A percentile compares a stretch with the other conserved stretches of the same genome.
Evolutionary conservation across 1,140 invertebrate genomes (phyloP).

Genomic region (Nymphalis io): DNA sequence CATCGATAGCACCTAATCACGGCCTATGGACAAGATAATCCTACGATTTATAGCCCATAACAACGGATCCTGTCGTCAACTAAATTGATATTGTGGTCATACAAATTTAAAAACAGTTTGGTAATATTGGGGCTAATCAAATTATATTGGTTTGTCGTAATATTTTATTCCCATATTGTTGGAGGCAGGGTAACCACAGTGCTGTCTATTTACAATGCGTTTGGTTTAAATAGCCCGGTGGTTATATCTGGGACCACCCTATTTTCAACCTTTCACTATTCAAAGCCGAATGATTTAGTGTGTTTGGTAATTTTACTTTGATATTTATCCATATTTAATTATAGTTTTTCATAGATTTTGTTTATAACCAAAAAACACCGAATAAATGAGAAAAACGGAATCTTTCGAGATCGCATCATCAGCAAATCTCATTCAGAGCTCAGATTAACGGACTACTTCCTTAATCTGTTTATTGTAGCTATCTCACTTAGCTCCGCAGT

Average conservation of each 20-base stretch:
- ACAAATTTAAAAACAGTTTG: constrained; percentile 71
- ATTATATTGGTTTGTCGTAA: constrained; percentile 74
- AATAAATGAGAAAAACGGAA: too few species aligned
- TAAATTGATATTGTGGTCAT: constrained; percentile 58
- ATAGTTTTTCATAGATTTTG: too few species aligned
- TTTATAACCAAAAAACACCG: too few species aligned
- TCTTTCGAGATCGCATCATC: too few species aligned
- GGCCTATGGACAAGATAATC: constrained; percentile 75
- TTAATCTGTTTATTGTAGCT: too few species aligned
- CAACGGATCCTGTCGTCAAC: constrained; percentile 67
- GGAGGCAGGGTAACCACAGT: constrained; percentile 50
- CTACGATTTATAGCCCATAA: constrained; percentile 75
- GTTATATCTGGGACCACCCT: constrained; percentile 69
- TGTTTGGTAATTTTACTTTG: too few species aligned
- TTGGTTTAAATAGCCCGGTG: constrained; percentile 58
- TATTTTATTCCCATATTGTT: constrained; percentile 56
- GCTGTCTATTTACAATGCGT: constrained; percentile 66
- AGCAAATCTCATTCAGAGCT: too few species aligned
- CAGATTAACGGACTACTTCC: too few species aligned
- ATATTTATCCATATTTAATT: too few species aligned
- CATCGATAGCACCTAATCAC: constrained; percentile 70
- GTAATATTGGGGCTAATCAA: constrained; percentile 65
- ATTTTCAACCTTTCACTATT: constrained; percentile 37
- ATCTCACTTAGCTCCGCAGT: neutral
- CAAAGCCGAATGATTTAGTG: neutral